Evolutionary conservation across 2,888 invertebrate genomes (phyloP).

Genomic region (Andrena dorsata): DNA sequence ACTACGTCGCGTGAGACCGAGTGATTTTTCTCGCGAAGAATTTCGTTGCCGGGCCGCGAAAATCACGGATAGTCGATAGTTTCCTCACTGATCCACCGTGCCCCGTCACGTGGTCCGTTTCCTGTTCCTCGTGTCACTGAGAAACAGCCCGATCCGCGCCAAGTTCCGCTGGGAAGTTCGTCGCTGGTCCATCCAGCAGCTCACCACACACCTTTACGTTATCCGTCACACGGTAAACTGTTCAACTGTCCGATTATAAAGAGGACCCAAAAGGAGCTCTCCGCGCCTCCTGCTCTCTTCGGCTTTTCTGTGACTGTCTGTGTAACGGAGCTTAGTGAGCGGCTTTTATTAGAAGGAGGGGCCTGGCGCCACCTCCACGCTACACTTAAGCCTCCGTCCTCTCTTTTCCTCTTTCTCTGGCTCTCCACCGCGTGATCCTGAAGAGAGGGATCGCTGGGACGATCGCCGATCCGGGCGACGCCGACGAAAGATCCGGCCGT

Average conservation of each 20-base stretch:
- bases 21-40: background rate
- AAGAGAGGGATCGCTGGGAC: constrained; percentile 62
- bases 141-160: background rate
- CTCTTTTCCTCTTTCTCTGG: constrained; percentile 64
- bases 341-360: constrained; percentile 85
- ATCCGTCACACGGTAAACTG: constrained; percentile 51
- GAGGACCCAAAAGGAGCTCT: constrained; percentile 76
- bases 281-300: constrained; percentile 82
- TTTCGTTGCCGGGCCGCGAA: background rate
- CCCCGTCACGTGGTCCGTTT: constrained; percentile 34
- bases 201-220: constrained; percentile 77
- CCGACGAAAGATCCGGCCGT: constrained; percentile 31
- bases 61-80: constrained; percentile 13
- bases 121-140: constrained; percentile 23
- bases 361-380: constrained; percentile 83
- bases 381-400: constrained; percentile 79
- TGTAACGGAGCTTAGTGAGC: constrained; percentile 84
- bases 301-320: constrained; percentile 84
- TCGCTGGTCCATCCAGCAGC: constrained; percentile 55
- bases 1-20: background rate
- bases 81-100: constrained; percentile 20
- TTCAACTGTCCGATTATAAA: constrained; percentile 61
- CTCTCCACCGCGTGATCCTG: constrained; percentile 37
- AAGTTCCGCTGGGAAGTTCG: background rate
- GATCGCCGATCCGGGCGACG: background rate